Base-by-base conservation (phyloP, 2,888 invertebrate species). In the Torymus auratus region DNA sequence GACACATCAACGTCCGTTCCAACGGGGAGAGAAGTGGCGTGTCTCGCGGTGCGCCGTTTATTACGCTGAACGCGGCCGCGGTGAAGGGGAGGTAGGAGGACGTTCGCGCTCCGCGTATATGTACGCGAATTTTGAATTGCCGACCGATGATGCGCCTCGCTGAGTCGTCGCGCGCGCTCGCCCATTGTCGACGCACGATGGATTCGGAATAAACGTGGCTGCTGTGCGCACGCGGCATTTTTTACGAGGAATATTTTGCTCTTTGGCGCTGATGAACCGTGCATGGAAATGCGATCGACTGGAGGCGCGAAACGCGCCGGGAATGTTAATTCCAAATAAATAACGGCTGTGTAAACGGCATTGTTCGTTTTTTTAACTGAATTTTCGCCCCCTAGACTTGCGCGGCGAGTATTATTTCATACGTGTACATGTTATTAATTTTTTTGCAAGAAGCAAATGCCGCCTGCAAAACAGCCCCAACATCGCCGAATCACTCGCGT, bases 151-250 rank as follows among this genome's bases (percentile, higher is more conserved):
- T 56, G 72, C 61, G 81, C 77, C 58, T 73, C 77, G 73, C 15
- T 69, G 73, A 55, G 13, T 76, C 58, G 70, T 69, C 41, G 56
- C 69, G 60, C 41, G 15, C 28, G 55, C 69, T 28, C 41, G n/a
- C 11, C 41, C 69, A 81, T 73, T 77, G 73, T 81, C 65, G 20
- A 78, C 75, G 83, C 83, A 77, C 84, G 82, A 84, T 85, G 85
- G 84, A 82, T 74, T 77, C 82, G 77, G 79, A 83, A 85, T 84
- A 84, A 85, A 81, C 82, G 82, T 11, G 41, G 15, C 70, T 14
- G 41, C 41, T 7, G 41, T 41, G 41, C 41, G 41, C 5, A 41
- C 41, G 41, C 41, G 41, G 41, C 41, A 41, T 41, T 41, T 41
- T 41, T 41, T 41, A 41, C 41, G 41, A 41, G 0, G 41, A 41